A percentile compares a stretch with the other conserved stretches of the same genome.
phyloP scores from a whole-genome alignment of 2,797 vertebrate genomes.

The Pseudochaenichthys georgianus region DNA sequence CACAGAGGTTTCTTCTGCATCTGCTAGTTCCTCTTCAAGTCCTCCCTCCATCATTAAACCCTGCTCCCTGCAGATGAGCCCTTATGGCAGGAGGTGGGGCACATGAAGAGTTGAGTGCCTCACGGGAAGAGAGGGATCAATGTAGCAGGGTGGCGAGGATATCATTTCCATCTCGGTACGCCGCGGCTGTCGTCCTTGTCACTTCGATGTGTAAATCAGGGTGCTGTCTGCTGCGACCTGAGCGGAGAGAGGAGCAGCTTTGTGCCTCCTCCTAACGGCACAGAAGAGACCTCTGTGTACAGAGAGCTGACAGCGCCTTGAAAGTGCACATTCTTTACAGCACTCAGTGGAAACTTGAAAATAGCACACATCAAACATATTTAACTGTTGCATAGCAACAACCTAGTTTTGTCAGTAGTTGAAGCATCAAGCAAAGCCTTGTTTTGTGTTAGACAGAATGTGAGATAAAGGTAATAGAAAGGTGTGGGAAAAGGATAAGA shows the following conservation, averaged over 20 bases:
- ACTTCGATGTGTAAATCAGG: conserved; percentile 76
- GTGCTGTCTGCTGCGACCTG: conserved; percentile 57
- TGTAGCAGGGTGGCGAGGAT: conserved; percentile 8
- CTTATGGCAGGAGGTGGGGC: conserved; percentile 33
- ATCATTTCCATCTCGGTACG: conserved; percentile 80
- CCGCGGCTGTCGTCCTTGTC: conserved; percentile 81
- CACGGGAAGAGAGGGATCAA: conserved; percentile 31
- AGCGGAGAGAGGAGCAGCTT: conserved; percentile 37
- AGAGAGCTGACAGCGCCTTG: conserved; percentile 40
- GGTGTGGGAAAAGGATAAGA: background rate
- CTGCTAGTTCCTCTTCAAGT: conserved; percentile 17
- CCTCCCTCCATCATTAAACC: conserved; percentile 15
- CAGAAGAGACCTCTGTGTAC: conserved; percentile 59
- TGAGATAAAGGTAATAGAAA: conserved; percentile 8
- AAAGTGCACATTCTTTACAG: conserved; percentile 22
- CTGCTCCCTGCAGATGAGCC: background rate
- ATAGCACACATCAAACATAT: conserved; percentile 50
- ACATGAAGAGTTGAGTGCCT: conserved; percentile 30
- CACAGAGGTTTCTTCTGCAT: conserved; percentile 7
- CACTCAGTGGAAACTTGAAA: conserved; percentile 27
- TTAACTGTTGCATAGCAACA: conserved; percentile 77
- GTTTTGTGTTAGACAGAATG: conserved; percentile 45
- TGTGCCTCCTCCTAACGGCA: conserved; percentile 57
- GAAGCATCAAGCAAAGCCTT: conserved; percentile 22
- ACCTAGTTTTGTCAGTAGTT: conserved; percentile 38